Base-by-base conservation (phyloP, 2,888 invertebrate genomes). In the Platycnemis pennipes region DNA sequence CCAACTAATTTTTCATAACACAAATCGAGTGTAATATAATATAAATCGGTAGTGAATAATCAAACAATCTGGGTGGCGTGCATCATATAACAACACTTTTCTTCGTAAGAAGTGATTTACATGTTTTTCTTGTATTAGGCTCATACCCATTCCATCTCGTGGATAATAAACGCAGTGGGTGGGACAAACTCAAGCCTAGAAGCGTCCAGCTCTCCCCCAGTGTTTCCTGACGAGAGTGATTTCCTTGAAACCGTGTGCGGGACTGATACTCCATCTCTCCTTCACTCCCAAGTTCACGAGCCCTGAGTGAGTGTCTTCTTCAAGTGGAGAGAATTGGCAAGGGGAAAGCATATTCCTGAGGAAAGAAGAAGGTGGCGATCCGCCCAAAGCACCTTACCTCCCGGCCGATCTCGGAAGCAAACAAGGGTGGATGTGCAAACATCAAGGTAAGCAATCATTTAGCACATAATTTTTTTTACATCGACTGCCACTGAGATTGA, bases 341-440 rank as follows among this genome's bases (percentile, higher is more conserved):
- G 31, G 31, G 31, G 88, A n/a, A n/a, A 86, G 44, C 42, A 69
- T 56, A n/a, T 26, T 45, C 44, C 69, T 22, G n/a, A 69, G n/a
- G 7, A 44, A 26, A 69, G 91, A 44, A 91, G 37, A 91, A 22
- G n/a, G 42, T 63, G 44, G 91, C 42, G 63, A 22, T 3, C 22
- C 63, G 22, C 63, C n/a, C 7, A 16, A 3, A 37, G 53, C 89
- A 49, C 26, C 53, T 89, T 26, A 16, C 8, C 56, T 11, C 22
- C 56, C 63, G 44, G 44, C 37, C 31, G 16, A 87, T 69, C 63
- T 69, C 13, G 8, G 5, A 44, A 63, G 7, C 26, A 56, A 69
- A 69, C 44, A 19, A 42, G 91, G 44, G 56, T 37, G 91, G 91
- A 91, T 91, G 91, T 63, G 44, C 91, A 8, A 45, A 26, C 63